Evolutionary conservation across 35 echinoderm and acorn worm genomes (phyloP).

Genomic region (Hemicentrotus pulcherrimus): DNA sequence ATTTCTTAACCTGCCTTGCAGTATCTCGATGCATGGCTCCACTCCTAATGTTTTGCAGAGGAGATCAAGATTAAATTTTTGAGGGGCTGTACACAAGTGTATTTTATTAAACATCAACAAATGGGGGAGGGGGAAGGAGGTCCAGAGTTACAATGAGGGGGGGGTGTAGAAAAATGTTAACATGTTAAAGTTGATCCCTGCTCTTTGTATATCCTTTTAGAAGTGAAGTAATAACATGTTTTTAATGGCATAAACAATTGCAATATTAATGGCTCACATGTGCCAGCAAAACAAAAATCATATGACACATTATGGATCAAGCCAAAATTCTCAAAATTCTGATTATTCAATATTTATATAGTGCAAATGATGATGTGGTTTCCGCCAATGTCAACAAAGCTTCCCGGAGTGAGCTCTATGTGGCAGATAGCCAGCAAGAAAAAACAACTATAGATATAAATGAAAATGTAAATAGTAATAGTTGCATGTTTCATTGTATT

Average conservation of each 20-base stretch:
- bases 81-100: no score
- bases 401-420: background rate
- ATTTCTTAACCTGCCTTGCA: no score
- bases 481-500: background rate
- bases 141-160: no score
- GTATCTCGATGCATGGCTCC: no score
- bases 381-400: background rate
- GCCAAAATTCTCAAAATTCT: background rate
- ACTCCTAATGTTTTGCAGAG: no score
- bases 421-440: background rate
- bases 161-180: no score
- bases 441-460: background rate
- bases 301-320: background rate
- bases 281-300: background rate
- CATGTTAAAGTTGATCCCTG: no score
- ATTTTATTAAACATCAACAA: no score
- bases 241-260: background rate
- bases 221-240: background rate
- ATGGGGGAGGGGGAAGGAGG: no score
- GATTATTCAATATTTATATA: background rate
- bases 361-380: background rate
- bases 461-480: background rate
- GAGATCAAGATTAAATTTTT: no score
- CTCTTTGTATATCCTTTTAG: background rate
- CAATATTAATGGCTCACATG: background rate